Evolutionary conservation across 2,113 vertebrate species (phyloP).

Genomic region (Brienomyrus brachyistius): DNA sequence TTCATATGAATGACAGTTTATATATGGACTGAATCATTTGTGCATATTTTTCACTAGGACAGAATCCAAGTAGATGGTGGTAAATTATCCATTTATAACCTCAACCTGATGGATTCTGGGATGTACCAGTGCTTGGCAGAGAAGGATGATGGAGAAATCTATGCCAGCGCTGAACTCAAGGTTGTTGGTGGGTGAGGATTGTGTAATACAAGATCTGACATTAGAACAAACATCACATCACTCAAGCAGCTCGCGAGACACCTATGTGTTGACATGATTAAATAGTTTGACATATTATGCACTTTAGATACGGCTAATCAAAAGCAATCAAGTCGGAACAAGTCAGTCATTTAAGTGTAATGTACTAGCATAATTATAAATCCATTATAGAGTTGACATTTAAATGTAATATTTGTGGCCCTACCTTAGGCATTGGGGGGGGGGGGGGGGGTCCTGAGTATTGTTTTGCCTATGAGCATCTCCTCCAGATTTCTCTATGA

Average conservation of each 20-base stretch:
- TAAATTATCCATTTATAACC: slow-evolving; percentile 62
- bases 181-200: slow-evolving; percentile 74
- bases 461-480: slow-evolving; percentile 57
- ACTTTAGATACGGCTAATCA: slow-evolving; percentile 27
- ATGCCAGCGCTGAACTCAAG: slow-evolving; percentile 76
- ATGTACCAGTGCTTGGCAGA: slow-evolving; percentile 84
- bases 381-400: slow-evolving; percentile 36
- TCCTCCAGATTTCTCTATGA: slow-evolving; percentile 74
- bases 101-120: slow-evolving; percentile 75
- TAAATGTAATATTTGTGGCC: slow-evolving; percentile 28
- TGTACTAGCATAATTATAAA: slow-evolving; percentile 31
- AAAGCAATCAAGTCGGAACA: slow-evolving; percentile 33
- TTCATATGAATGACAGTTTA: not conserved
- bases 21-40: not conserved
- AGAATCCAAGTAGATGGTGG: slow-evolving; percentile 72
- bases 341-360: slow-evolving; percentile 20
- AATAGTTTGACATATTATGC: not conserved
- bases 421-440: slow-evolving; percentile 14
- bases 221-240: not conserved
- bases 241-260: not conserved
- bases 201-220: not conserved
- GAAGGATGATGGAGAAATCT: slow-evolving; percentile 68
- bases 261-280: not conserved
- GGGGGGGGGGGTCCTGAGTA: slow-evolving; percentile 17
- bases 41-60: slow-evolving; percentile 54